Evolutionary conservation across 1,140 invertebrate species (phyloP), one percentile per base, ranked within the genome.

Genomic region (Heliconius eleuchia): DNA sequence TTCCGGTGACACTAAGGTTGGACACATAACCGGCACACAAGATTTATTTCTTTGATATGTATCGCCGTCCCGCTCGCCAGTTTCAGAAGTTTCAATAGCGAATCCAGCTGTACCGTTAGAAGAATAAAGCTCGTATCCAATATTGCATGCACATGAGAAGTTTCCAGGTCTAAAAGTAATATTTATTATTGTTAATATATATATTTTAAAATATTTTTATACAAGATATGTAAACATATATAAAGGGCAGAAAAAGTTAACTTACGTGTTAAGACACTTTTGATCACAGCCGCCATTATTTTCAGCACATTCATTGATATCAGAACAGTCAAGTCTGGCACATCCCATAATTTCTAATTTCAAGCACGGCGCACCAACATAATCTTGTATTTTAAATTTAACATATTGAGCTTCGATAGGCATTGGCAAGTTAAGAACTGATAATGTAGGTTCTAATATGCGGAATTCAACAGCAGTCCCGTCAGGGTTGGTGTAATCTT

Each of bases 201-300:
- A 46, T 46, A 46, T 46, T 16, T 46, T 46, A 46, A 16, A 46
- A 46, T 46, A 46, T 11, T 46, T 46, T 16, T 46, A 16, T 13
- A 46, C 42, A 16, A 71, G 30, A 71, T 37, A 71, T 34, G 34
- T 71, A 27, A 7, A 71, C 19, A 60, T 13, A 71, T 37, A 52
- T 18, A 72, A 42, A 72, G 7, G 1, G 18, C 18, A 19, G 2
- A 71, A 30, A 72, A 72, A 72, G 2, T 11, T 9, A 57, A 91
- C 91, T 92, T 91, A 95, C 95, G 95, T 97, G 88, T 99, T 99
- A 70, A 98, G 96, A 94, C 98, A 99, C 93, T 98, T 98, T 87
- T 99, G 98, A 87, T 99, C 97, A 92, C 99, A 99, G 27, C 98
- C 98, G 11, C 98, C 99, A 91, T 99, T 99, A 80, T 97, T 97